Evolutionary conservation across 2,888 invertebrate species (phyloP).

Genomic region (Dolichopus griseipennis): DNA sequence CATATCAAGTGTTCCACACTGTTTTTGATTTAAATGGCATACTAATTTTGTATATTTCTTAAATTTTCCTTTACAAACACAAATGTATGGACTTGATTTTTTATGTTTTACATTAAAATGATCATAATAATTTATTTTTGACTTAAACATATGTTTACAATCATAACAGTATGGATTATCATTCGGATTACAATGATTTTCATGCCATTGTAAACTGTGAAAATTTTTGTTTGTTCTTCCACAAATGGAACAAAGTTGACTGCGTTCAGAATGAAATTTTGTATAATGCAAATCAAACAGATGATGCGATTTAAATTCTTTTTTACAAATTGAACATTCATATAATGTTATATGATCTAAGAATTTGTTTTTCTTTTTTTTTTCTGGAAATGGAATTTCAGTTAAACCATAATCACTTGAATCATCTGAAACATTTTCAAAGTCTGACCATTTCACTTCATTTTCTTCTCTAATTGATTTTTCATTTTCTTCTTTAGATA

Average conservation of each 20-base stretch:
- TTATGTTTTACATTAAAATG: background rate
- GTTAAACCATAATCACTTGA: background rate
- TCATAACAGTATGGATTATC: background rate
- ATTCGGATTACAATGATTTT: background rate
- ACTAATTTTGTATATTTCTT: background rate
- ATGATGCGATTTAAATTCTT: background rate
- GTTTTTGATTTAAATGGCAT: background rate
- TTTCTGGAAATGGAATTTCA: background rate
- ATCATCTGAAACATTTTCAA: background rate
- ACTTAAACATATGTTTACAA: background rate
- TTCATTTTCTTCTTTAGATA: too few species aligned
- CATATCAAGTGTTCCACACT: background rate
- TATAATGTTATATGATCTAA: background rate
- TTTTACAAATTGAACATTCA: background rate
- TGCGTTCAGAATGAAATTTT: background rate
- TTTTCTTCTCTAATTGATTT: too few species aligned
- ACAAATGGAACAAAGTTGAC: background rate
- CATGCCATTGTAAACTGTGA: background rate
- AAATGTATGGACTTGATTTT: background rate
- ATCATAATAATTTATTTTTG: background rate
- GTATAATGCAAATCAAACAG: background rate
- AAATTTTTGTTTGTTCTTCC: background rate
- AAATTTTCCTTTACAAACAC: background rate
- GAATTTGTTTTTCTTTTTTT: background rate
- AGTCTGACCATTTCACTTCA: background rate